Evolutionary conservation across 2,888 invertebrate genomes (phyloP).

Genomic region (Caenorhabditis sulstoni): DNA sequence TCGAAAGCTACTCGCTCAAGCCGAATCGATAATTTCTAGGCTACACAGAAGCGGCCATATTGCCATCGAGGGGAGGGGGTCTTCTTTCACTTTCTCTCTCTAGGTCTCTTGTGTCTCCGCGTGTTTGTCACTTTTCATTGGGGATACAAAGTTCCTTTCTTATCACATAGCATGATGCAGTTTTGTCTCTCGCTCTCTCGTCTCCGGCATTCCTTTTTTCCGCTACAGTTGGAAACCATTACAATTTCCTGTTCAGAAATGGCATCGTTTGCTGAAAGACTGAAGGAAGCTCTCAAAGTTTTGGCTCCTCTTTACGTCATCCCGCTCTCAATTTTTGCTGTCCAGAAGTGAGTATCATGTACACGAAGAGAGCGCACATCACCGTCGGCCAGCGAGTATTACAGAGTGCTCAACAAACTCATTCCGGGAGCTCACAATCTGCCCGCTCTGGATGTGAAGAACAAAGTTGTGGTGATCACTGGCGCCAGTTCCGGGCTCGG

Average conservation of each 20-base stretch:
- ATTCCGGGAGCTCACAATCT: conserved; percentile 76
- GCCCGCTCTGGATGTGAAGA: conserved; percentile 66
- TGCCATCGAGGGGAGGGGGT: not conserved
- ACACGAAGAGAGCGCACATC: not conserved
- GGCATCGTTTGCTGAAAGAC: conserved; percentile 32
- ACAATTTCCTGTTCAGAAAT: conserved; percentile 14
- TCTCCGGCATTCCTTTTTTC: not conserved
- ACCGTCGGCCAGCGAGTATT: not conserved
- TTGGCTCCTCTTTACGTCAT: conserved; percentile 41
- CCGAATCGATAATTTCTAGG: not conserved
- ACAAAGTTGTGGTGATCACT: conserved; percentile 77
- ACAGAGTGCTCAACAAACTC: conserved; percentile 55
- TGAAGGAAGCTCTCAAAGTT: conserved; percentile 45
- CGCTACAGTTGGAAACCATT: not conserved
- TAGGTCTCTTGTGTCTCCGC: conserved; percentile 20
- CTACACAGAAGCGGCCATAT: not conserved
- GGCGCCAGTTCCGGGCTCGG: conserved; percentile 75
- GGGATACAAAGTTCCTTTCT: conserved; percentile 45
- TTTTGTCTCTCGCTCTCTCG: conserved; percentile 8
- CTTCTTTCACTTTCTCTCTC: not conserved
- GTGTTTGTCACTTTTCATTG: not conserved
- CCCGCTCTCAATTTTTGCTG: conserved; percentile 49
- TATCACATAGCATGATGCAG: conserved; percentile 34
- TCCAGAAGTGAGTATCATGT: conserved; percentile 39
- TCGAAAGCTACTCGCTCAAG: too few relatives aligned